A percentile compares a stretch with the other conserved stretches of the same genome.
Conservation (phyloP, 2,888 invertebrate genomes). For the Dicycla oo region DNA sequence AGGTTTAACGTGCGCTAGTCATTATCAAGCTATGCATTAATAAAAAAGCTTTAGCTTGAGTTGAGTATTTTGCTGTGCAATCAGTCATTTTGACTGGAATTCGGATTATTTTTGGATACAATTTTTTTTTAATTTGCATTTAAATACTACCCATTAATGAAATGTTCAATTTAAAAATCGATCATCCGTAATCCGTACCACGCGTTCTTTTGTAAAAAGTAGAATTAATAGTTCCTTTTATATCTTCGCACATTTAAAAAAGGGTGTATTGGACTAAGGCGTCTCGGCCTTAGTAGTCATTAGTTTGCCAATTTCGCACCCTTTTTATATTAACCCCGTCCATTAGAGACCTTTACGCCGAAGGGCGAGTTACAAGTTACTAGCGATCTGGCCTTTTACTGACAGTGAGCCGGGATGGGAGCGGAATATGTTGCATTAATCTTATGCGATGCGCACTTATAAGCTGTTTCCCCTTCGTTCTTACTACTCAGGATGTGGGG, state of each 20-base stretch:
- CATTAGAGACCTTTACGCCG: conserved; percentile 12
- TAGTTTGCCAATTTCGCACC: conserved; percentile 43
- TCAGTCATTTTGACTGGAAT: too few relatives aligned
- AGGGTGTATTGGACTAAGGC: conserved; percentile 7
- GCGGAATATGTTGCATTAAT: conserved; percentile 13
- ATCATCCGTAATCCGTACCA: conserved; percentile 7
- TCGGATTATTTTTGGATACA: background rate
- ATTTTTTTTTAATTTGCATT: too few relatives aligned
- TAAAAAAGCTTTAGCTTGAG: too few relatives aligned
- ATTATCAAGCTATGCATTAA: too few relatives aligned
- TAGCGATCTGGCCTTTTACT: conserved; percentile 7
- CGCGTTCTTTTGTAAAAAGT: background rate
- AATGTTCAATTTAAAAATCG: conserved; percentile 7
- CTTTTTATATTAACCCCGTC: conserved; percentile 16
- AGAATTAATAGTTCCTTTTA: conserved; percentile 28
- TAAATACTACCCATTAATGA: too few relatives aligned
- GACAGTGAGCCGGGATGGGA: conserved; percentile 19
- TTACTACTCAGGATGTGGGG: conserved; percentile 20
- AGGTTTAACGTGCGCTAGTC: too few relatives aligned
- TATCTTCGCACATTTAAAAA: conserved; percentile 8
- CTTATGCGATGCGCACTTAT: conserved; percentile 17
- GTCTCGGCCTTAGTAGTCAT: conserved; percentile 12
- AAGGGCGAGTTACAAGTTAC: conserved; percentile 10
- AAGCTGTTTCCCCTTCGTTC: conserved; percentile 37
- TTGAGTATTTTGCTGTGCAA: too few relatives aligned